A percentile compares a stretch with the other conserved stretches of the same genome.
Evolutionary conservation across 2,888 invertebrate genomes (phyloP).

Genomic region (Cetonia aurata): DNA sequence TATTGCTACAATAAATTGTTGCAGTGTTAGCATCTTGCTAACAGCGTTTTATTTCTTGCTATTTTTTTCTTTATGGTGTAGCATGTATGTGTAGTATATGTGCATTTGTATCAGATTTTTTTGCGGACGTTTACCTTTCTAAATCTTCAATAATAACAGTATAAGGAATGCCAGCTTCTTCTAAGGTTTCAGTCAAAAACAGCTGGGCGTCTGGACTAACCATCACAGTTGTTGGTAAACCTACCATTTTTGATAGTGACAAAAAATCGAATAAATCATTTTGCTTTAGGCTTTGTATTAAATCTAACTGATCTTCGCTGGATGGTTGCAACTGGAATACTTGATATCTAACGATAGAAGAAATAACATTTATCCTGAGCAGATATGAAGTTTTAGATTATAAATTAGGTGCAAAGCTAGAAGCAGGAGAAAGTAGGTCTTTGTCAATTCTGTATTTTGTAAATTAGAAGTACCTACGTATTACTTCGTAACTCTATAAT

Average conservation of each 20-base stretch:
- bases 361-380: not conserved
- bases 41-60: no score
- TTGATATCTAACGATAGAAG: constrained; percentile 25
- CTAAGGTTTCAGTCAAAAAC: constrained; percentile 62
- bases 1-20: no score
- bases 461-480: not conserved
- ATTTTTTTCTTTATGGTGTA: no score
- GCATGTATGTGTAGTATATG: not conserved
- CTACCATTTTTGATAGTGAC: constrained; percentile 62
- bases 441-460: not conserved
- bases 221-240: constrained; percentile 65
- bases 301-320: constrained; percentile 16
- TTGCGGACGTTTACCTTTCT: constrained; percentile 62
- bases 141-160: constrained; percentile 67
- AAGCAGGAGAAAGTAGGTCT: not conserved
- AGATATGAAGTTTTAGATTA: not conserved
- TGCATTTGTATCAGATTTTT: not conserved
- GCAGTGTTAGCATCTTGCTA: no score
- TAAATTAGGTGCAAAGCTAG: not conserved
- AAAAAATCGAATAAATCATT: constrained; percentile 59
- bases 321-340: constrained; percentile 38
- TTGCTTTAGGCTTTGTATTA: constrained; percentile 49
- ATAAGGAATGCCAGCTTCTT: constrained; percentile 62
- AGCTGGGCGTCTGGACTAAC: constrained; percentile 64
- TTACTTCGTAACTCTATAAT: no score